Evolutionary conservation across 2,113 vertebrate genomes (phyloP).

Genomic region (Apodemus sylvaticus): DNA sequence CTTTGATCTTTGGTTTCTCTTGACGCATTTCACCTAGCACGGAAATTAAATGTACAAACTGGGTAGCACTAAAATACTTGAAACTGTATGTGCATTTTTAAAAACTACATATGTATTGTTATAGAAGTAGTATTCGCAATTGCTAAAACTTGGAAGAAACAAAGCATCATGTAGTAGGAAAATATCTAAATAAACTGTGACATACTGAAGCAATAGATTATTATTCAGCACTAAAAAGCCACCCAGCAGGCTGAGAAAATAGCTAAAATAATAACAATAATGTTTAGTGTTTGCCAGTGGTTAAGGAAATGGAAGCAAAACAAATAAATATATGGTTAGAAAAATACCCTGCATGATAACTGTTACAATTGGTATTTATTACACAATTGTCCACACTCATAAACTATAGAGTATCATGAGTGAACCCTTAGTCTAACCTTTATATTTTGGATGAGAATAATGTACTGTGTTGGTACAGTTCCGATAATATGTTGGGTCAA

Average conservation of each 20-base stretch:
- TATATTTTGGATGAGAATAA: background rate
- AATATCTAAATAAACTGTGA: background rate
- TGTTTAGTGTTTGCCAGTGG: background rate
- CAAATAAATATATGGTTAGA: background rate
- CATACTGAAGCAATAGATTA: background rate
- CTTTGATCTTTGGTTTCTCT: conserved; percentile 8
- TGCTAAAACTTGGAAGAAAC: background rate
- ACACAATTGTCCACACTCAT: background rate
- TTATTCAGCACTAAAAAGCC: background rate
- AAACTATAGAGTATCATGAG: background rate
- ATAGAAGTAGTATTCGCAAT: background rate
- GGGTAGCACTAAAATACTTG: background rate
- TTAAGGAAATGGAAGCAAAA: background rate
- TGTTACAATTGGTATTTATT: background rate
- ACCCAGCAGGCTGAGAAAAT: background rate
- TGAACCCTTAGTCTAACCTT: background rate
- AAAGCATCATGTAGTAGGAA: background rate
- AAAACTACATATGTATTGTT: background rate
- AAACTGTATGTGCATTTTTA: background rate
- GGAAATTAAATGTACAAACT: conserved; percentile 34
- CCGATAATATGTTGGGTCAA: background rate
- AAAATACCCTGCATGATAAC: background rate
- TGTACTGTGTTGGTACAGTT: background rate
- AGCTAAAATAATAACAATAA: background rate
- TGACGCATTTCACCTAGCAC: background rate